These are phyloP conservation scores for Diabrotica balteata DNA, from an alignment of 2,888 invertebrate genomes.

Conservation along the genomic window DNA sequence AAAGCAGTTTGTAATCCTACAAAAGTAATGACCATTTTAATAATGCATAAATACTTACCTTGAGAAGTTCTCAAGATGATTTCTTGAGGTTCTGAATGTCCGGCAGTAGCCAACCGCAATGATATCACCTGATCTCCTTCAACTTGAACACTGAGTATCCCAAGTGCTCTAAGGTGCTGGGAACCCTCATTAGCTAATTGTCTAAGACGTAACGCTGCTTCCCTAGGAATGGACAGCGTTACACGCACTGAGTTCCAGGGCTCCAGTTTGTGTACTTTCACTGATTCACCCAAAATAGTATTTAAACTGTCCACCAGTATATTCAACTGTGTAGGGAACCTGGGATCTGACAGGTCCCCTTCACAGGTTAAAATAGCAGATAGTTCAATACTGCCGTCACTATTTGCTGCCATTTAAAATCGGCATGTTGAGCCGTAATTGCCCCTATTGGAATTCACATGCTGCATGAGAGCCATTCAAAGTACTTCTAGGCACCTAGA, in stretches of 20 bases:
- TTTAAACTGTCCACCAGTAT: conserved; percentile 80
- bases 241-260: conserved; percentile 99
- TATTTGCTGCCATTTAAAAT: conserved; percentile 80
- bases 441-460: conserved; percentile 32
- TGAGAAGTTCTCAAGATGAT: conserved; percentile 69
- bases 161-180: conserved; percentile 86
- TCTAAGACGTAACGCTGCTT: conserved; percentile 90
- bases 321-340: conserved; percentile 82
- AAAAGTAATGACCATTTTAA: too few relatives aligned
- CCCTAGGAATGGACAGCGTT: conserved; percentile 95
- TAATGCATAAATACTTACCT: conserved; percentile 45
- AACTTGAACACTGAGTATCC: conserved; percentile 94
- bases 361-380: conserved; percentile 89
- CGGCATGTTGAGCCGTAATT: conserved; percentile 43
- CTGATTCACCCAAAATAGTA: conserved; percentile 68
- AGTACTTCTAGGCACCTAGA: conserved; percentile 52
- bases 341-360: conserved; percentile 88
- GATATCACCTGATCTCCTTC: conserved; percentile 86
- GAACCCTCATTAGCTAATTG: conserved; percentile 92
- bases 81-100: conserved; percentile 75
- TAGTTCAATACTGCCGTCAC: conserved; percentile 76
- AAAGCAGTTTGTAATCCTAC: too few relatives aligned
- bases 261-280: conserved; percentile 83
- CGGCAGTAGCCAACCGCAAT: conserved; percentile 68
- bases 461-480: conserved; percentile 52